These are phyloP conservation scores for Nesogale talazaci DNA, from an alignment of 2,113 vertebrate genomes.

Conservation along the genomic window DNA sequence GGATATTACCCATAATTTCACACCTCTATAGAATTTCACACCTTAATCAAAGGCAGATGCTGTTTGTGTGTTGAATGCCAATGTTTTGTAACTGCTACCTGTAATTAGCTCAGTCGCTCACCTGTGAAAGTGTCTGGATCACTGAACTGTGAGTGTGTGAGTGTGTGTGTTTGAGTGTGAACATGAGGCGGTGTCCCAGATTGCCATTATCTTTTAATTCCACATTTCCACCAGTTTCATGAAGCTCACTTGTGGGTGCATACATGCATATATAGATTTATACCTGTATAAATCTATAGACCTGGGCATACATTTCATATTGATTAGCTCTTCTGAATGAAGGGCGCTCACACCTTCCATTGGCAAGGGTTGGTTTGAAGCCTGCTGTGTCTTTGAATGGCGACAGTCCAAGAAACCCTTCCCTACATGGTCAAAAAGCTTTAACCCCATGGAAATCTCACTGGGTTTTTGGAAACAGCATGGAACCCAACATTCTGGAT, in stretches of 20 bases:
- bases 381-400: neutral
- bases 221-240: too few relatives aligned
- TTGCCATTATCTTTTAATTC: too few relatives aligned
- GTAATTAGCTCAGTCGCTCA: slow-evolving; percentile 80
- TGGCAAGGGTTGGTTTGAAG: neutral
- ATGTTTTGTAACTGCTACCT: slow-evolving; percentile 73
- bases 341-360: neutral
- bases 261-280: neutral
- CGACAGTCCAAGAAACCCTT: neutral
- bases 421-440: neutral
- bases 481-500: neutral
- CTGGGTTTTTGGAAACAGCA: neutral
- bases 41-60: slow-evolving; percentile 77
- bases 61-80: slow-evolving; percentile 71
- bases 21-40: slow-evolving; percentile 70
- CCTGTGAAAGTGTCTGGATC: slow-evolving; percentile 64
- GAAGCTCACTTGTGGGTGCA: too few relatives aligned
- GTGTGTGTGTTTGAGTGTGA: too few relatives aligned
- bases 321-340: neutral
- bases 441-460: neutral
- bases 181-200: too few relatives aligned
- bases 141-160: too few relatives aligned
- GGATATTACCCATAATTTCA: slow-evolving; percentile 9
- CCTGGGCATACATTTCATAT: neutral
- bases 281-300: neutral